phyloP scores from a whole-genome alignment of 2,888 invertebrate genomes.

The Griposia aprilina region DNA sequence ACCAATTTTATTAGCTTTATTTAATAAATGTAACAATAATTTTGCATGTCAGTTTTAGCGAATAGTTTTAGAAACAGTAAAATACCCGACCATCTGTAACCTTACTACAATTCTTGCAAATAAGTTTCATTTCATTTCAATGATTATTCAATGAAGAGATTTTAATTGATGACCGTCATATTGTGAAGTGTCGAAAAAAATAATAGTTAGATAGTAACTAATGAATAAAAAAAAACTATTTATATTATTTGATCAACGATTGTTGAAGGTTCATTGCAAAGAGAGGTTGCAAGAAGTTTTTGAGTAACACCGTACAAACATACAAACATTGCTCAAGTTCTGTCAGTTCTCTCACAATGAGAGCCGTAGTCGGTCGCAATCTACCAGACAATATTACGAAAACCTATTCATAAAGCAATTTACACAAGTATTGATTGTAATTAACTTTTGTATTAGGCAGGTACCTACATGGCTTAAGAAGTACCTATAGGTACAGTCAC shows the following conservation, averaged over 20 bases:
- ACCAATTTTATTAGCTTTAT: too few relatives aligned
- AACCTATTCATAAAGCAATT: slow-evolving; percentile 36
- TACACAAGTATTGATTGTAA: slow-evolving; percentile 19
- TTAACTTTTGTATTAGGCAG: slow-evolving; percentile 1
- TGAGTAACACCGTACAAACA: slow-evolving; percentile 54
- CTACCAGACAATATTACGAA: slow-evolving; percentile 52
- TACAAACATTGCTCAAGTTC: slow-evolving; percentile 60
- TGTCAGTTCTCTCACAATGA: slow-evolving; percentile 49
- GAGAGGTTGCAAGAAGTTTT: slow-evolving; percentile 55
- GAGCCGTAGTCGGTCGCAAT: slow-evolving; percentile 50
- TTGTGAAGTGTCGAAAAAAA: slow-evolving; percentile 22
- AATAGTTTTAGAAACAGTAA: too few relatives aligned
- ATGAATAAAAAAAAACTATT: slow-evolving; percentile 15
- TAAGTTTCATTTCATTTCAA: not conserved
- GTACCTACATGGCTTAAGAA: not conserved
- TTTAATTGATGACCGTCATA: slow-evolving; percentile 27
- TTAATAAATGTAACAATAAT: too few relatives aligned
- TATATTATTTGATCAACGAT: slow-evolving; percentile 20
- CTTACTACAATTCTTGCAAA: too few relatives aligned
- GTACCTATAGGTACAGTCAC: not conserved
- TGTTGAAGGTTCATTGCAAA: slow-evolving; percentile 44
- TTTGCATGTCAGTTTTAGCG: too few relatives aligned
- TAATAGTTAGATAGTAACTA: slow-evolving; percentile 9
- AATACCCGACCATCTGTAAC: too few relatives aligned
- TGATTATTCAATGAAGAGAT: not conserved